Percentiles rank a stretch among this genome's conserved stretches.
Evolutionary conservation across 2,888 invertebrate genomes (phyloP).

Genomic region (Xestia rhomboidea): DNA sequence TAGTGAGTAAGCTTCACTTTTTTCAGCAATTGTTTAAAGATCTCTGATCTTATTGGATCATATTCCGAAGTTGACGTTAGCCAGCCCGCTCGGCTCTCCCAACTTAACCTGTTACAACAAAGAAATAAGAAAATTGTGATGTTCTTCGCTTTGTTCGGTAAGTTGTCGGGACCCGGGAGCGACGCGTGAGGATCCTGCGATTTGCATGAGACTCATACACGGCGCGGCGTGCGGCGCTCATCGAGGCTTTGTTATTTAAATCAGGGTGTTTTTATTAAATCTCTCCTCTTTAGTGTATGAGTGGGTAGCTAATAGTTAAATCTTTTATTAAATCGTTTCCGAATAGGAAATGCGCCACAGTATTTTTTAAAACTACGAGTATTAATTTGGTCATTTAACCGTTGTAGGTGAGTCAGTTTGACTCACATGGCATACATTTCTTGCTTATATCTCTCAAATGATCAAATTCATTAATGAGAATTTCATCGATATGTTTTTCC

Average conservation of each 20-base stretch:
- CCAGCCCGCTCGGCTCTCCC: constrained; percentile 9
- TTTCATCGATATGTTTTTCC: background rate
- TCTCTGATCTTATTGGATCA: background rate
- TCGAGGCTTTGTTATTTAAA: constrained; percentile 54
- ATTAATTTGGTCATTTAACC: background rate
- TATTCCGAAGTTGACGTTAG: background rate
- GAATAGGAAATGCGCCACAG: background rate
- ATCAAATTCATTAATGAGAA: background rate
- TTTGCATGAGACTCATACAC: constrained; percentile 48
- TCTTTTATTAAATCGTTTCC: background rate
- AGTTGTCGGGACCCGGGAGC: constrained; percentile 42
- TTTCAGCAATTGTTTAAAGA: no score
- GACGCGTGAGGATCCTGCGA: constrained; percentile 30
- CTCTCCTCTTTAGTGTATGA: constrained; percentile 28
- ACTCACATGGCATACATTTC: background rate
- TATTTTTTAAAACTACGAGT: no score
- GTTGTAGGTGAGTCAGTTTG: background rate
- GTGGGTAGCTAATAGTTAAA: background rate
- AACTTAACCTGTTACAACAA: constrained; percentile 25
- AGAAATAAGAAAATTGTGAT: constrained; percentile 54
- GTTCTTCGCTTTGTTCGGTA: constrained; percentile 48
- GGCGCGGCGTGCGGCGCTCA: background rate
- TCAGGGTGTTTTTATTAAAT: constrained; percentile 48
- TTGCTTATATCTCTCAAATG: background rate
- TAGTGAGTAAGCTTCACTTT: no score